Base-by-base conservation (phyloP, 2,888 invertebrate genomes). In the Diloba caeruleocephala region DNA sequence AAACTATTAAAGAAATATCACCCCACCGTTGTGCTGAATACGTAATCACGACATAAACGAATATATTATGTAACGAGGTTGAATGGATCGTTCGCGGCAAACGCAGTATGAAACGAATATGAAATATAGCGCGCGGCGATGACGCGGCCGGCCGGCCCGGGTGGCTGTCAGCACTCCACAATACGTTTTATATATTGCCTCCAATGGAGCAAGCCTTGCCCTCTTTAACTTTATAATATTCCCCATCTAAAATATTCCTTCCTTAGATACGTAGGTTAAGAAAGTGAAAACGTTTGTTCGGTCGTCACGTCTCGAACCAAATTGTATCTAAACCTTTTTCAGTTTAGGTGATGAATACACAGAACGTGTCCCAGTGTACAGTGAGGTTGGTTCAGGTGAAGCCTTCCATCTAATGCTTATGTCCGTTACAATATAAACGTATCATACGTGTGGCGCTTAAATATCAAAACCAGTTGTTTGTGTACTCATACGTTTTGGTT, bases 121-220 rank as follows among this genome's bases (percentile, higher is more conserved):
- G 17, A 34, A 29, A 2, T 21, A 9, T 15, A 28, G 25, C 7
- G 10, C 15, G 17, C 49, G 25, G 29, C 10, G 19, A 5, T 13
- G 26, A 7, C 25, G 14, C 43, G 37, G 31, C 43, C 58, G 34
- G 58, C 50, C 43, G 37, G 32, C 59, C 44, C 59, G 36, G 59
- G 37, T 41, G 36, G 29, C 65, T 55, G 71, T 65, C 74, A 64
- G 56, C 65, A 43, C 58, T 70, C 43, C 71, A 69, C 74, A 70
- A 71, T 69, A 72, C 74, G 66, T 70, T 72, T 67, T 68, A 71
- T 75, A 75, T 74, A 76, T 77, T 62, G 71, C 74, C 66, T 61
- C 54, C 66, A 46, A 52, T 42, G 62, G 51, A 55, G 44, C 60
- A 43, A 57, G 38, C 34, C 52, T 21, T 50, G 48, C 56, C 33